Base-by-base conservation (phyloP, 1,140 invertebrate species). In the Globodera ellingtonae region DNA sequence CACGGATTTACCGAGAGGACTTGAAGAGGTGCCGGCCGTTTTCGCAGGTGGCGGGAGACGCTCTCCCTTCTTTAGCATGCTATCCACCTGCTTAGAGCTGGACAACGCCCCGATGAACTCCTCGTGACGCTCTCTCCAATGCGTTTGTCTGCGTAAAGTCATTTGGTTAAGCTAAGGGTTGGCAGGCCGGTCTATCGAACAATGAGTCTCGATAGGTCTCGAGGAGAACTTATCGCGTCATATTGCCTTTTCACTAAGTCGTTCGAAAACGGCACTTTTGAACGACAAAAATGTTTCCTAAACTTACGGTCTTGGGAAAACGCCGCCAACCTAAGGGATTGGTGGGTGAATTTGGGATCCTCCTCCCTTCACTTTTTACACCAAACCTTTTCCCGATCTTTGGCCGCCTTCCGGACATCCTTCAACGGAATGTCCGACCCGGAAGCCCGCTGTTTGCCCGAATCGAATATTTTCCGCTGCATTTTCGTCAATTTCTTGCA, bases 71-170 rank as follows among this genome's bases (percentile, higher is more conserved):
- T 94, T 94, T 79, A 97, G 90, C 89, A 95, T 93, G 0, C 92
- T 92, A 86, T 95, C 93, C n/a, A 94, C 93, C 79, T 90, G 89
- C 88, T 97, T 96, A 0, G 96, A 96, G 2, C 94, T 94, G 24
- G 94, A 92, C 79, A 98, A 95, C 0, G 94, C 92, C 78, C 92
- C 90, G 72, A 98, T 95, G 89, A 98, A 97, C 83, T 95, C 94
- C 88, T 97, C 94, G 90, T 97, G 95, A 87, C 96, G 94, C 88
- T 93, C 92, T 10, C 95, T 92, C 96, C 96, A 98, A 90, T 94
- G 93, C 75, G 90, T 92, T 86, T 93, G 94, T 24, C 75, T 77
- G 82, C 92, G 92, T 50, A 10, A 69, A 35, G 35, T 66, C 24
- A 10, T 66, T 76, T 47, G 21, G 15, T 21, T 66, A 24, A 6